Percentiles rank a stretch among this genome's conserved stretches.
phyloP scores from a whole-genome alignment of 1,140 invertebrate species.

The Himalopsyche phryganea region DNA sequence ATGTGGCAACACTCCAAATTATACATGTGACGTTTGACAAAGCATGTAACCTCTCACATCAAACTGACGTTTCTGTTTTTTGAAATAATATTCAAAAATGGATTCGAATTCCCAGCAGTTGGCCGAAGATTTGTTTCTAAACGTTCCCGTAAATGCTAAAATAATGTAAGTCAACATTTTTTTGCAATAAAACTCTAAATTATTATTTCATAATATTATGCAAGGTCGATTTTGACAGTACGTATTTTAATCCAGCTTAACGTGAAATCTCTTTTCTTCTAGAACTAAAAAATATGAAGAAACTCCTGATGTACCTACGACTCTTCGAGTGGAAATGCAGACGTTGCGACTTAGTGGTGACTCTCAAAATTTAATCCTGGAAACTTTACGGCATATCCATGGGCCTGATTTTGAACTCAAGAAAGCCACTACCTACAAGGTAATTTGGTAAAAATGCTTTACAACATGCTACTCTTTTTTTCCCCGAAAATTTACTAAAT shows the following conservation, averaged over 20 bases:
- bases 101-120: slow-evolving; percentile 50
- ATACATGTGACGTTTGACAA: slow-evolving; percentile 3
- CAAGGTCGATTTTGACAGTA: slow-evolving; percentile 6
- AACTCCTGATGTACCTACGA: slow-evolving; percentile 42
- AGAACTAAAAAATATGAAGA: slow-evolving; percentile 44
- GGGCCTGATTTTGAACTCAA: slow-evolving; percentile 60
- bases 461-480: too few species aligned
- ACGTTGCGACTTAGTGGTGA: slow-evolving; percentile 61
- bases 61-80: slow-evolving; percentile 11
- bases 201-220: slow-evolving; percentile 20
- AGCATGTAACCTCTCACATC: too few species aligned
- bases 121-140: slow-evolving; percentile 54
- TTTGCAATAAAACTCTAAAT: neutral
- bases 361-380: slow-evolving; percentile 64
- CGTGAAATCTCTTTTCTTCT: slow-evolving; percentile 12
- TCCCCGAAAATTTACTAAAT: too few species aligned
- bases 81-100: slow-evolving; percentile 36
- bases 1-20: neutral
- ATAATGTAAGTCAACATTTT: slow-evolving; percentile 47
- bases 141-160: slow-evolving; percentile 51
- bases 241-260: slow-evolving; percentile 9
- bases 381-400: slow-evolving; percentile 67
- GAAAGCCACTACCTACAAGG: slow-evolving; percentile 55
- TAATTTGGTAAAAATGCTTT: slow-evolving; percentile 34
- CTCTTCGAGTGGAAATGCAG: slow-evolving; percentile 68